These are phyloP conservation scores for Varecia variegata DNA, from an alignment of 2,797 vertebrate genomes.

Conservation along the genomic window DNA sequence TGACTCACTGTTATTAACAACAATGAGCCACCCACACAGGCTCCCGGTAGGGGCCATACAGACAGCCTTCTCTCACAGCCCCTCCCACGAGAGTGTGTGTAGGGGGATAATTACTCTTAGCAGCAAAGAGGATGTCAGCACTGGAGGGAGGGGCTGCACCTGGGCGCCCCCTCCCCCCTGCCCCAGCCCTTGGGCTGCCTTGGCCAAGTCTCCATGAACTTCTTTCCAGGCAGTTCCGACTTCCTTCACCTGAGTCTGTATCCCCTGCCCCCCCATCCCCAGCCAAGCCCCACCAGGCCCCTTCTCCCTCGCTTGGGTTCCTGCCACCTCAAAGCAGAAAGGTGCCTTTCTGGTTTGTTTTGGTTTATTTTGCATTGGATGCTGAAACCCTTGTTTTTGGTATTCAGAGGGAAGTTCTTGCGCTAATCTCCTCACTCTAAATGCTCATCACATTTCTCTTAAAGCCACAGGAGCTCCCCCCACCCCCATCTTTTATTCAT, in stretches of 20 bases:
- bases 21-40: not conserved
- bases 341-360: conserved; percentile 40
- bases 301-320: not conserved
- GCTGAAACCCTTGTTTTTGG: conserved; percentile 70
- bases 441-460: conserved; percentile 77
- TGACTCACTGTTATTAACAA: not conserved
- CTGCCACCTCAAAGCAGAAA: conserved; percentile 54
- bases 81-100: not conserved
- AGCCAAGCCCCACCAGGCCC: not conserved
- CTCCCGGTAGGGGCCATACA: not conserved
- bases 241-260: not conserved
- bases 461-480: conserved; percentile 78
- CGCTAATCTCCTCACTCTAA: conserved; percentile 70
- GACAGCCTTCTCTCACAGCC: not conserved
- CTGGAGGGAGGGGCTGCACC: not conserved
- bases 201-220: not conserved
- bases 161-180: too few species aligned
- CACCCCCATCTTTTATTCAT: conserved; percentile 87
- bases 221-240: not conserved
- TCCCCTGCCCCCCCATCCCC: not conserved
- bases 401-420: conserved; percentile 65
- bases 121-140: not conserved
- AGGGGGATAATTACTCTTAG: not conserved
- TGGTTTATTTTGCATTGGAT: conserved; percentile 65
- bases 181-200: not conserved